A percentile compares a stretch with the other conserved stretches of the same genome.
Conservation (phyloP, 2,797 vertebrate species). For the Ceyx erithaca region DNA sequence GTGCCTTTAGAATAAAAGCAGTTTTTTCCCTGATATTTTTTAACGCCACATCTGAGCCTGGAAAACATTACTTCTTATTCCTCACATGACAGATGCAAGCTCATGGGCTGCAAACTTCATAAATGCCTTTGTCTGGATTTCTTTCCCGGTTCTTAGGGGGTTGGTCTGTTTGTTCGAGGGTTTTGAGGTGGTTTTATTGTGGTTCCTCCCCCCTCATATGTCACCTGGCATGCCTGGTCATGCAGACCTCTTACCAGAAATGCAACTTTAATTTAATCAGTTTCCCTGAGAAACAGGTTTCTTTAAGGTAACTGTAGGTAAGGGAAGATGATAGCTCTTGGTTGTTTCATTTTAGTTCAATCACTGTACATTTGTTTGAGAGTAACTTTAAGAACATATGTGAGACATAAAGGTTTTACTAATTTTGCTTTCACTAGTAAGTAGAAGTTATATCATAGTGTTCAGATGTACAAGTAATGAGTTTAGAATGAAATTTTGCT, state of each 20-base stretch:
- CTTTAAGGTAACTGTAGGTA: background rate
- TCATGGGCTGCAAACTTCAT: background rate
- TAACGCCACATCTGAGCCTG: background rate
- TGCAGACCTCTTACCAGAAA: conserved; percentile 4
- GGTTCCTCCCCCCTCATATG: background rate
- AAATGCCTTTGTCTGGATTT: background rate
- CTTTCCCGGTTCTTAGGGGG: background rate
- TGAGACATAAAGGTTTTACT: too few relatives aligned
- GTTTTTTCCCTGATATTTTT: background rate
- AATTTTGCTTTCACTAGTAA: too few relatives aligned
- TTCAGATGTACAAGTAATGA: too few relatives aligned
- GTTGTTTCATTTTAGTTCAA: background rate
- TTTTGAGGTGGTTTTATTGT: too few relatives aligned
- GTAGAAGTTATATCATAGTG: too few relatives aligned
- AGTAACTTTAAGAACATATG: background rate
- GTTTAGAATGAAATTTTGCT: too few relatives aligned
- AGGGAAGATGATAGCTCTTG: background rate
- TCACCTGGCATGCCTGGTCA: conserved; percentile 5
- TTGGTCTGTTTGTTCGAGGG: background rate
- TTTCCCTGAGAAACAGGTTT: conserved; percentile 43
- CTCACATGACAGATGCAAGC: background rate
- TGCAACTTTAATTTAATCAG: background rate
- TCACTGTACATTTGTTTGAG: background rate
- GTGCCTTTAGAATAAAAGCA: background rate
- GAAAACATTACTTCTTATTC: background rate